Conservation (phyloP, 2,888 invertebrate species). For the Drosophila anomelani region DNA sequence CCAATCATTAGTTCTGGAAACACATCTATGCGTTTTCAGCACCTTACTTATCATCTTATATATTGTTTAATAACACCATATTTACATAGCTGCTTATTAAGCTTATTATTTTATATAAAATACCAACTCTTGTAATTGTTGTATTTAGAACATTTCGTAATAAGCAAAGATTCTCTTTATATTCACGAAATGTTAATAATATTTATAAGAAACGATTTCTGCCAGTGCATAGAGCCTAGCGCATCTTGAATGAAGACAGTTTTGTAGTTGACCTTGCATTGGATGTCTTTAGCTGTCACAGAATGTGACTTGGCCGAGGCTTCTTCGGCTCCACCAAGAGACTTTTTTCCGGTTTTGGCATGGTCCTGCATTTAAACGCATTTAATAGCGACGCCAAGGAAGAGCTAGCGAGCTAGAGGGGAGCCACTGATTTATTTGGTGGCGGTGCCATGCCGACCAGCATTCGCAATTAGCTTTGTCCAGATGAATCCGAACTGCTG, state of each 20-base stretch:
- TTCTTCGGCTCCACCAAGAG: slow-evolving; percentile 6
- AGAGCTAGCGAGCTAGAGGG: not conserved
- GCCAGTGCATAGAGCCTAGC: slow-evolving; percentile 5
- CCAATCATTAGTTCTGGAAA: not conserved
- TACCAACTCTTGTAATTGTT: too few relatives aligned
- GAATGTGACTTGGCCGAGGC: slow-evolving; percentile 1
- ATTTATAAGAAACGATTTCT: not conserved
- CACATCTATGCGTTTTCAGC: not conserved
- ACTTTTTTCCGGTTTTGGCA: slow-evolving; percentile 31
- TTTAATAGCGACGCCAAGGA: slow-evolving; percentile 15
- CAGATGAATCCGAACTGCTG: slow-evolving; percentile 15
- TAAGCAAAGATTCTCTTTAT: not conserved
- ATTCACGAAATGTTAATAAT: not conserved
- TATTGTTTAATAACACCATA: not conserved
- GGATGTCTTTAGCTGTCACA: slow-evolving; percentile 49
- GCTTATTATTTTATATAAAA: not conserved
- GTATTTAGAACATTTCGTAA: not conserved
- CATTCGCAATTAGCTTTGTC: slow-evolving; percentile 67
- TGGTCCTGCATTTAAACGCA: slow-evolving; percentile 54
- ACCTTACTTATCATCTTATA: not conserved
- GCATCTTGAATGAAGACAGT: slow-evolving; percentile 43
- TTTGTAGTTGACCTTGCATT: slow-evolving; percentile 58
- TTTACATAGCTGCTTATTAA: too few relatives aligned
- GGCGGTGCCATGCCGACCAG: slow-evolving; percentile 49
- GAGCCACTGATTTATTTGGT: slow-evolving; percentile 48